phyloP scores from a whole-genome alignment of 37 sponge, comb jelly and placozoan genomes.

The Agelas oroides region DNA sequence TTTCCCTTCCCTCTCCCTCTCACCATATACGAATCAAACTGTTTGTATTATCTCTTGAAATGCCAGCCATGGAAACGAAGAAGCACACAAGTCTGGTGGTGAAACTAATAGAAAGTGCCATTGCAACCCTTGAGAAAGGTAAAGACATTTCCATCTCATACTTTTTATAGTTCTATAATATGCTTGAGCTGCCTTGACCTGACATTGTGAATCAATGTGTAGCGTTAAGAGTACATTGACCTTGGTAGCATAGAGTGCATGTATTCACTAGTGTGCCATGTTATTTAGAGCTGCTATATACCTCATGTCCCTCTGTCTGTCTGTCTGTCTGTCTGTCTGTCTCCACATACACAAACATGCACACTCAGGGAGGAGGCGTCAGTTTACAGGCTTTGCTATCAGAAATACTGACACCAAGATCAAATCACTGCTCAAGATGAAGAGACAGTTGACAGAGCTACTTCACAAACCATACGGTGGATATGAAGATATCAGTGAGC shows the following conservation, averaged over 20 bases:
- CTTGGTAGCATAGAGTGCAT: too few species aligned
- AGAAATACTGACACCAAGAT: constrained; percentile 29
- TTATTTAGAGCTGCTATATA: too few species aligned
- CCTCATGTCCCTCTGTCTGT: too few species aligned
- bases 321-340: too few species aligned
- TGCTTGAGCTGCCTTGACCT: too few species aligned
- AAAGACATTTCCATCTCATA: background rate
- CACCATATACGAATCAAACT: too few species aligned
- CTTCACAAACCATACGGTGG: background rate
- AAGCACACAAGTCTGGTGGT: constrained; percentile 16
- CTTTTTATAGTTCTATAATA: background rate
- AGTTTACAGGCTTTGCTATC: constrained; percentile 12
- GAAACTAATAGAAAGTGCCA: constrained; percentile 17
- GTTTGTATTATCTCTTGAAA: too few species aligned
- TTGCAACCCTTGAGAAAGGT: constrained; percentile 16
- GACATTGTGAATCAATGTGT: too few species aligned
- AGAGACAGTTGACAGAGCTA: constrained; percentile 3
- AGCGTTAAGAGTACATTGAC: too few species aligned
- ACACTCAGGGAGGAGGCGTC: background rate
- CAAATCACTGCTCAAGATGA: constrained; percentile 40
- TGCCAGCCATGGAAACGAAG: constrained; percentile 1
- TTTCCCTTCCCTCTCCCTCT: too few species aligned
- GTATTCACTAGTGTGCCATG: too few species aligned
- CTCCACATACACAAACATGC: too few species aligned
- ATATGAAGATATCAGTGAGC: background rate